These are phyloP conservation scores for Falco novaeseelandiae DNA, from an alignment of 2,797 vertebrate species.

Conservation along the genomic window DNA sequence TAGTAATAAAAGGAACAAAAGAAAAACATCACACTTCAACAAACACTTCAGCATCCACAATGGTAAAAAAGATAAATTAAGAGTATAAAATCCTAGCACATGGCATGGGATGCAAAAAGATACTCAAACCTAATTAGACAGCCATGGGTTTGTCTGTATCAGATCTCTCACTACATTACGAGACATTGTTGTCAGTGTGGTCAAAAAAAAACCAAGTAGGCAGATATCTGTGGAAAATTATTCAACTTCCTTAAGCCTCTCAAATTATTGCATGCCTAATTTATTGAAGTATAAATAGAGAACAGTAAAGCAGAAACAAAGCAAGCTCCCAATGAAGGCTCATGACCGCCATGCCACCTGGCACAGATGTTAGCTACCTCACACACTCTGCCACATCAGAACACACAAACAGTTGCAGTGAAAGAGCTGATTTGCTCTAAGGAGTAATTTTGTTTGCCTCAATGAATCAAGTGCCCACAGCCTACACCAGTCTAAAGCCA, in stretches of 20 bases:
- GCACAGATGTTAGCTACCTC: neutral
- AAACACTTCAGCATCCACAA: neutral
- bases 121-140: neutral
- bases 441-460: neutral
- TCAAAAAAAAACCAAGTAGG: neutral
- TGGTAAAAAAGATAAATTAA: neutral
- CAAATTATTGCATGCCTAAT: neutral
- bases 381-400: neutral
- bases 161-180: neutral
- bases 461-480: neutral
- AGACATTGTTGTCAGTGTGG: neutral
- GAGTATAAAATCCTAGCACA: neutral
- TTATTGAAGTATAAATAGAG: neutral
- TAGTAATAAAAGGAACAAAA: constrained; percentile 7
- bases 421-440: neutral
- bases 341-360: neutral
- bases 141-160: neutral
- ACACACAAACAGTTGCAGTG: neutral
- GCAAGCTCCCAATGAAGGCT: neutral
- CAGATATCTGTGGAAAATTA: neutral
- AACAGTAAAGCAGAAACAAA: neutral
- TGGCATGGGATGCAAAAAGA: neutral
- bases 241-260: neutral
- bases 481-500: neutral
- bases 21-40: neutral